Percentiles rank a stretch among this genome's conserved stretches.
Evolutionary conservation across 2,797 vertebrate species (phyloP).

Genomic region (Girardinus metallicus): DNA sequence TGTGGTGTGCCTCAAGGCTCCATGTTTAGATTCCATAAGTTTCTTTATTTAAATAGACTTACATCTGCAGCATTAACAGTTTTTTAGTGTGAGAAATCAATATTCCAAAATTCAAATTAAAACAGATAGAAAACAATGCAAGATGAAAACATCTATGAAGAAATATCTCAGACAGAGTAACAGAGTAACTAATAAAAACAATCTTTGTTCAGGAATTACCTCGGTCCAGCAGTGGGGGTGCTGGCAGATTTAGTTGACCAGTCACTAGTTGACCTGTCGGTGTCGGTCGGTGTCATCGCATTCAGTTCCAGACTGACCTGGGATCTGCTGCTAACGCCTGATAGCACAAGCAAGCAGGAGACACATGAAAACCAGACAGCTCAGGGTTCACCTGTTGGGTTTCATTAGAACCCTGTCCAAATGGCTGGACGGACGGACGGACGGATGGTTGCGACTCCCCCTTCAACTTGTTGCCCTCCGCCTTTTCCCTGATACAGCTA

Average conservation of each 20-base stretch:
- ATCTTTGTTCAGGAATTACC: slow-evolving; percentile 48
- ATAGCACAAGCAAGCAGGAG: neutral
- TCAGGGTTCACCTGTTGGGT: neutral
- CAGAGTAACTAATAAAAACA: neutral
- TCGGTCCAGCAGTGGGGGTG: slow-evolving; percentile 41
- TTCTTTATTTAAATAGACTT: slow-evolving; percentile 11
- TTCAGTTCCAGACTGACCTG: slow-evolving; percentile 76
- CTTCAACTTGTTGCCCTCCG: too few species aligned
- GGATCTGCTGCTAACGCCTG: slow-evolving; percentile 67
- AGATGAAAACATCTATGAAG: neutral
- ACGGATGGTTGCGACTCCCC: neutral
- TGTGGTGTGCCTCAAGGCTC: neutral
- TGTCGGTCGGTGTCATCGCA: slow-evolving; percentile 34
- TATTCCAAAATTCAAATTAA: neutral
- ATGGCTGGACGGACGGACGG: neutral
- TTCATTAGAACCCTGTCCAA: neutral
- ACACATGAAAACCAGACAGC: neutral
- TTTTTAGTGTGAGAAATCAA: neutral
- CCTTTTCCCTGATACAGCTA: too few species aligned
- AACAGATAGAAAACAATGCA: neutral
- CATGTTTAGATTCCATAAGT: neutral
- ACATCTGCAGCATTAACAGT: neutral
- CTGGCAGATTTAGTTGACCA: slow-evolving; percentile 61
- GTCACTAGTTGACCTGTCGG: slow-evolving; percentile 39
- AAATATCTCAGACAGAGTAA: neutral